These are phyloP conservation scores for Coptodon bakossiorum DNA, from an alignment of 2,113 vertebrate genomes.

Conservation along the genomic window DNA sequence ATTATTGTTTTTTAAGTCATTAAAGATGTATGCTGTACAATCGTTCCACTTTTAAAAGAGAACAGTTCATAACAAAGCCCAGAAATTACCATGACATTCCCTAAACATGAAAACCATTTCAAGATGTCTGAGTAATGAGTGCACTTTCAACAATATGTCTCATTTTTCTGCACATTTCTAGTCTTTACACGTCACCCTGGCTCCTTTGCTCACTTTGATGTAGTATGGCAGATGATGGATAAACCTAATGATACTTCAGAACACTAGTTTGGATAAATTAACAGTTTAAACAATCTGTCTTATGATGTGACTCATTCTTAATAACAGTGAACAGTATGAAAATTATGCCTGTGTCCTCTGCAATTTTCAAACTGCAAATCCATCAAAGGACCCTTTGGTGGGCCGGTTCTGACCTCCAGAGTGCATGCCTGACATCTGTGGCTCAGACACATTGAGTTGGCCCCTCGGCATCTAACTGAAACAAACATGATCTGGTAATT, in stretches of 20 bases:
- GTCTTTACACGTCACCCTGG: background rate
- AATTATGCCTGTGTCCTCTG: background rate
- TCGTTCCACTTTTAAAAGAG: background rate
- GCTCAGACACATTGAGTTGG: background rate
- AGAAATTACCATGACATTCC: background rate
- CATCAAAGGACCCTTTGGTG: background rate
- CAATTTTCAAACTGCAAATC: background rate
- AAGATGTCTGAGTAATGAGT: background rate
- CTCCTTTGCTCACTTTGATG: background rate
- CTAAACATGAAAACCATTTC: background rate
- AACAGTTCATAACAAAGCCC: background rate
- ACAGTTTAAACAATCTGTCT: background rate
- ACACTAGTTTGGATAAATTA: background rate
- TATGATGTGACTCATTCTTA: background rate
- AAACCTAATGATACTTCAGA: background rate
- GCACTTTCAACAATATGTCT: background rate
- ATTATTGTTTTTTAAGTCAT: background rate
- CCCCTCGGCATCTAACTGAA: background rate
- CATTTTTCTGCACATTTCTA: background rate
- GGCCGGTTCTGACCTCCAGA: background rate
- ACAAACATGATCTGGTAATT: background rate
- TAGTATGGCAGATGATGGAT: background rate
- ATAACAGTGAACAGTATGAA: background rate
- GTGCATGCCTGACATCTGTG: background rate
- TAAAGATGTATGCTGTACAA: background rate